Evolutionary conservation across 2,888 invertebrate species (phyloP).

Genomic region (Platycnemis pennipes): DNA sequence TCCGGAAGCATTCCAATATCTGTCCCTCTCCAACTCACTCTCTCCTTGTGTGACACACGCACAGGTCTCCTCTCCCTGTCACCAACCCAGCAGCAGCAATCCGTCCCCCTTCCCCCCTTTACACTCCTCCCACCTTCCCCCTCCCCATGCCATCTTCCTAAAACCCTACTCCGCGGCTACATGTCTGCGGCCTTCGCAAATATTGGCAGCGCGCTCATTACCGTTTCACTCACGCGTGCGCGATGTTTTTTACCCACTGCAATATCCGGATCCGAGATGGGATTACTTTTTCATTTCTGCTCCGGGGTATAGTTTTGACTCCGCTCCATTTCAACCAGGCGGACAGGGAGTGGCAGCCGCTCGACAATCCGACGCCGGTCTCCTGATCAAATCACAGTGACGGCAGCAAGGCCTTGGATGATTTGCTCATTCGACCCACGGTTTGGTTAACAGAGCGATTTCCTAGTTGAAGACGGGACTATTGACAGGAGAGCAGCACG

Average conservation of each 20-base stretch:
- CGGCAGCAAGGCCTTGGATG: neutral
- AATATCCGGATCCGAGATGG: neutral
- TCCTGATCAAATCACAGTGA: neutral
- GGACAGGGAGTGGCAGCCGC: neutral
- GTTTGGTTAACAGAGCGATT: neutral
- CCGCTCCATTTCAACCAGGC: neutral
- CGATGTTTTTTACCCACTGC: neutral
- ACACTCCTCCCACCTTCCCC: neutral
- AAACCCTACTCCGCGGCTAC: neutral
- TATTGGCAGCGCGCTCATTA: neutral
- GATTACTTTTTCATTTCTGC: neutral
- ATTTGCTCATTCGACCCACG: neutral
- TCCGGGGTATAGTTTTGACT: neutral
- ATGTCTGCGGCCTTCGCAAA: neutral
- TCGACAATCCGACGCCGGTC: neutral
- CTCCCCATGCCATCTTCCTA: neutral
- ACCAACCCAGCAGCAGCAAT: neutral
- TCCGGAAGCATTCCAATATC: neutral
- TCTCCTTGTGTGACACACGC: neutral
- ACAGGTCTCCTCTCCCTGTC: neutral
- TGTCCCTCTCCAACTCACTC: neutral
- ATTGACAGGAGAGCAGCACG: neutral
- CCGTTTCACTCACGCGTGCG: neutral
- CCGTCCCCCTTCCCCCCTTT: neutral
- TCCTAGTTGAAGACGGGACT: neutral